These are phyloP conservation scores for Drosophila lacteicornis DNA, from an alignment of 1,140 invertebrate species.

Conservation along the genomic window DNA sequence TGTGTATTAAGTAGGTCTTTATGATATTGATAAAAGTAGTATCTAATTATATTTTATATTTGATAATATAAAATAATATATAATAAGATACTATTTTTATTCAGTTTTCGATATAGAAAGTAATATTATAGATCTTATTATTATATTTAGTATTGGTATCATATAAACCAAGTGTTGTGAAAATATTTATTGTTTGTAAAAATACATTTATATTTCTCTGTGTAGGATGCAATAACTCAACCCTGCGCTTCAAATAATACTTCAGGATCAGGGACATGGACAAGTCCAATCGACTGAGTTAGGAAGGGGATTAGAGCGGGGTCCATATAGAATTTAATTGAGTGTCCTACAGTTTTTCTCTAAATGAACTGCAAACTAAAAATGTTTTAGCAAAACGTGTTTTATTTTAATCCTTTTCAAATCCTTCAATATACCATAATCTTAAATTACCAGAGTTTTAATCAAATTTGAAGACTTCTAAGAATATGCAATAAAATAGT, in stretches of 20 bases:
- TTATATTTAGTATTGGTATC: too few relatives aligned
- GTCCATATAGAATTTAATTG: neutral
- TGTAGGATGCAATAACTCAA: constrained; percentile 2
- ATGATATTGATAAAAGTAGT: neutral
- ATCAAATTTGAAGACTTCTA: too few relatives aligned
- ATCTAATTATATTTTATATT: too few relatives aligned
- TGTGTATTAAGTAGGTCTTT: neutral
- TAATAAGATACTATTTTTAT: too few relatives aligned
- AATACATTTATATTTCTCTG: neutral
- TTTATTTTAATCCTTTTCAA: neutral
- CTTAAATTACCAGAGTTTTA: too few relatives aligned
- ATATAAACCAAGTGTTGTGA: too few relatives aligned
- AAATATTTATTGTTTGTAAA: too few relatives aligned
- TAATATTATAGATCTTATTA: too few relatives aligned
- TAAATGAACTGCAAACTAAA: neutral
- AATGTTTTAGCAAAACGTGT: neutral
- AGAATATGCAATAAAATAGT: too few relatives aligned
- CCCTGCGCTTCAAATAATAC: constrained; percentile 1
- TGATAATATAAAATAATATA: too few relatives aligned
- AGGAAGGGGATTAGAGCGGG: neutral
- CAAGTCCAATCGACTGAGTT: neutral
- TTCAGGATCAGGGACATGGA: constrained; percentile 1
- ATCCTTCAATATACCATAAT: too few relatives aligned
- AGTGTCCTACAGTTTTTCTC: neutral
- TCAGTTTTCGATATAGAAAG: too few relatives aligned